Conservation (phyloP, 2,797 vertebrate genomes). For the Cryptoprocta ferox region DNA sequence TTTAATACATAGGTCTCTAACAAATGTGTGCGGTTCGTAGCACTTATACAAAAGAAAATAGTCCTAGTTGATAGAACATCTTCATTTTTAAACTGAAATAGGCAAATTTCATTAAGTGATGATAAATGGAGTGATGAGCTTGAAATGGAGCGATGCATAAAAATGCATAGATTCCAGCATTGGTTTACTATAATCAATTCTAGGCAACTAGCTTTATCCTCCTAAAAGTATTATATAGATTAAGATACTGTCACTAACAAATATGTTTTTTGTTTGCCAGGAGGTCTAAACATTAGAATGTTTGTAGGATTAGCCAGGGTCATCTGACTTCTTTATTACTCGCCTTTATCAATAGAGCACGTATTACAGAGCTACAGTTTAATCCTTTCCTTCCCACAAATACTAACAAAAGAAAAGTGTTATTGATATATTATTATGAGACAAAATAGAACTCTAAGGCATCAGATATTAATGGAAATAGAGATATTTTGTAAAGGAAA, state of each 20-base stretch:
- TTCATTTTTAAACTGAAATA: neutral
- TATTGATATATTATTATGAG: neutral
- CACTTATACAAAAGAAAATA: neutral
- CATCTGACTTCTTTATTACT: neutral
- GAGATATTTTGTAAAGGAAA: neutral
- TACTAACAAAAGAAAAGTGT: neutral
- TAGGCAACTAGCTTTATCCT: neutral
- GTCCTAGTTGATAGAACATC: neutral
- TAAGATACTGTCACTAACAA: neutral
- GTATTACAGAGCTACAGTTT: neutral
- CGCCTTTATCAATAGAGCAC: neutral
- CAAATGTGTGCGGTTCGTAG: neutral
- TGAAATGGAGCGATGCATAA: neutral
- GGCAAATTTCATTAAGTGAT: neutral
- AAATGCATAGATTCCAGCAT: neutral
- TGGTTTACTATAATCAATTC: neutral
- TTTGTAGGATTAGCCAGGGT: neutral
- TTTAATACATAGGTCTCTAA: neutral
- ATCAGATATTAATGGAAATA: neutral
- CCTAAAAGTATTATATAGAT: neutral
- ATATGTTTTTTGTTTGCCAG: neutral
- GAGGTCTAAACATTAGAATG: neutral
- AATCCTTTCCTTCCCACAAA: neutral
- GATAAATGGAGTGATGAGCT: too few relatives aligned
- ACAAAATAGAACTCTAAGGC: neutral